Evolutionary conservation across 2,113 vertebrate species (phyloP).

Genomic region (Herpetotheres cachinnans): DNA sequence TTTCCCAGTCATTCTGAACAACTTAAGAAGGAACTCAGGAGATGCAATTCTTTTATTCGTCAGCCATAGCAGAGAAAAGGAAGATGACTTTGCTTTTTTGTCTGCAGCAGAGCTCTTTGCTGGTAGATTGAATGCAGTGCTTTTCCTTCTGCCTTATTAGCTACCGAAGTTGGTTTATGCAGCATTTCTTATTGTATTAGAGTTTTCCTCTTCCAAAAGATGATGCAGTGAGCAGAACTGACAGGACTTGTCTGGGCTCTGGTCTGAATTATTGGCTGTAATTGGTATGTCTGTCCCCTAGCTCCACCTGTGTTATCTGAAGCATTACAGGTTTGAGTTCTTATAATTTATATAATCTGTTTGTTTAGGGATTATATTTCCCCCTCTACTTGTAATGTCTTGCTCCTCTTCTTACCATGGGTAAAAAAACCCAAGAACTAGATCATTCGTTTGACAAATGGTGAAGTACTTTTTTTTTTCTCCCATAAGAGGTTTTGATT

Average conservation of each 20-base stretch:
- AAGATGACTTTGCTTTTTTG: neutral
- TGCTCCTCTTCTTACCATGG: neutral
- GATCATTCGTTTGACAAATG: neutral
- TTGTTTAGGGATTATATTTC: neutral
- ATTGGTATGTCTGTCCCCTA: neutral
- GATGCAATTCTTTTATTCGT: neutral
- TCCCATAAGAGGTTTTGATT: neutral
- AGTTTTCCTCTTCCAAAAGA: neutral
- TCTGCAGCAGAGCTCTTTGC: neutral
- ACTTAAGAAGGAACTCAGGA: neutral
- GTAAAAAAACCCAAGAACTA: neutral
- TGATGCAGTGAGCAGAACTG: constrained; percentile 13
- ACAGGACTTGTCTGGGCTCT: neutral
- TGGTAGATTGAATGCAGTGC: neutral
- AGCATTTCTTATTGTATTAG: neutral
- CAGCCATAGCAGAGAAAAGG: neutral
- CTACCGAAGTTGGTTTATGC: neutral
- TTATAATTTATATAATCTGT: neutral
- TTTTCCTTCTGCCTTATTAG: neutral
- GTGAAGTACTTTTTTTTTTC: neutral
- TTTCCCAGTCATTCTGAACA: neutral
- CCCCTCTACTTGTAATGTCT: neutral
- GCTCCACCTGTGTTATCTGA: neutral
- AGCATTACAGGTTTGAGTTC: neutral
- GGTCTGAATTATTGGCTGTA: constrained; percentile 29